Conservation (phyloP, 2,113 vertebrate species). For the Salvelinus fontinalis region DNA sequence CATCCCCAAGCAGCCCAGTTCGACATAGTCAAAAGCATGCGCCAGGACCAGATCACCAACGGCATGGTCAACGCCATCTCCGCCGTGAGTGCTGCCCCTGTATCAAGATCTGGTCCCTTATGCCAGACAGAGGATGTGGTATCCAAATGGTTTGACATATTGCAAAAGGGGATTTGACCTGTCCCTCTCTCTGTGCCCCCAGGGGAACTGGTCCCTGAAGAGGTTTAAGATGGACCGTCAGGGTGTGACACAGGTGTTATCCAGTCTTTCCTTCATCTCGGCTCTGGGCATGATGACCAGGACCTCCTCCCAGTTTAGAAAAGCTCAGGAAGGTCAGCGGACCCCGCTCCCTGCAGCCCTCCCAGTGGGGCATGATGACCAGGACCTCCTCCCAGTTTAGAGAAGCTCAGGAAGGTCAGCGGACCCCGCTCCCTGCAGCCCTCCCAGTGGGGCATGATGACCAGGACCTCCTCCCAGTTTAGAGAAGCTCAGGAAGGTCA, state of each 20-base stretch:
- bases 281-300: slow-evolving; percentile 99
- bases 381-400: no score
- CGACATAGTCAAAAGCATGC: slow-evolving; percentile 97
- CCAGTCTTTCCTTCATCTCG: slow-evolving; percentile 91
- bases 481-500: slow-evolving; percentile 98
- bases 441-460: slow-evolving; percentile 87
- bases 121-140: no score
- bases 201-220: slow-evolving; percentile 99
- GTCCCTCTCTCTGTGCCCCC: slow-evolving; percentile 6
- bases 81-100: slow-evolving; percentile 76
- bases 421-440: no score
- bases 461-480: slow-evolving; percentile 98
- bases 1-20: slow-evolving; percentile 98
- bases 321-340: slow-evolving; percentile 98
- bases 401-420: no score
- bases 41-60: slow-evolving; percentile 97
- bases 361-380: slow-evolving; percentile 90
- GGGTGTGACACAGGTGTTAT: slow-evolving; percentile 94
- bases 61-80: slow-evolving; percentile 99
- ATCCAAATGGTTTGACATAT: no score
- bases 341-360: slow-evolving; percentile 93
- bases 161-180: slow-evolving; percentile 29
- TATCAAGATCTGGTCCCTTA: background rate
- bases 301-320: slow-evolving; percentile 98
- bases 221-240: slow-evolving; percentile 99